phyloP scores from a whole-genome alignment of 2,888 invertebrate genomes.

The Ichneumoninae sp. region DNA sequence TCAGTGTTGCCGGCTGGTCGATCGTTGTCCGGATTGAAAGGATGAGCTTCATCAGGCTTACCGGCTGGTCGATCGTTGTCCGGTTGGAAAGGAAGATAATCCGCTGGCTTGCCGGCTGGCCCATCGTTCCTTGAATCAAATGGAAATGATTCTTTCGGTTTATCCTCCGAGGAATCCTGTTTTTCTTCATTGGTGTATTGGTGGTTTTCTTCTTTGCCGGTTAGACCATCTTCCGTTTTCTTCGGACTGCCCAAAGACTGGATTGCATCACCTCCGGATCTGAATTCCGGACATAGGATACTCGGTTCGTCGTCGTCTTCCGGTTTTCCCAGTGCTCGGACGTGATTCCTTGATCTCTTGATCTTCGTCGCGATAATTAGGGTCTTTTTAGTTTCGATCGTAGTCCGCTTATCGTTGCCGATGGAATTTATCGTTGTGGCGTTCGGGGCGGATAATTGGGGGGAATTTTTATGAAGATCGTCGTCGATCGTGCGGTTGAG shows the following conservation, averaged over 20 bases:
- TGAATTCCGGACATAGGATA: conserved; percentile 25
- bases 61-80: too few relatives aligned
- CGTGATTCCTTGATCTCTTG: not conserved
- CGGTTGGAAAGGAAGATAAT: too few relatives aligned
- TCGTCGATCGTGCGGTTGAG: conserved; percentile 3
- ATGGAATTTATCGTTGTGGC: not conserved
- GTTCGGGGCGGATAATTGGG: not conserved
- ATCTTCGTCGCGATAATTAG: not conserved
- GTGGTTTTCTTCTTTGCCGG: not conserved
- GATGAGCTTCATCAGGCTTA: too few relatives aligned
- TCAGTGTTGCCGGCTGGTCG: too few relatives aligned
- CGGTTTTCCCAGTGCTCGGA: too few relatives aligned
- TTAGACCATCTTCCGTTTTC: not conserved
- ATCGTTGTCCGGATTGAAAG: too few relatives aligned
- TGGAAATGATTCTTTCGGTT: not conserved
- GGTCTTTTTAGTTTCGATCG: not conserved
- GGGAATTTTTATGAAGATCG: not conserved
- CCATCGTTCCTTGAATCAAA: not conserved
- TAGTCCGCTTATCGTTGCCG: not conserved
- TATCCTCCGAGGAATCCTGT: not conserved
- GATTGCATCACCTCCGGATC: not conserved
- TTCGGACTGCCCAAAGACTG: not conserved
- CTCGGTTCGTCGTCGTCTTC: conserved; percentile 38
- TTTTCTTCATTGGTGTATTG: not conserved
- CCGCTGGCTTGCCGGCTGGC: too few relatives aligned